Evolutionary conservation across 2,797 vertebrate genomes (phyloP).

Genomic region (Anguilla marmorata): DNA sequence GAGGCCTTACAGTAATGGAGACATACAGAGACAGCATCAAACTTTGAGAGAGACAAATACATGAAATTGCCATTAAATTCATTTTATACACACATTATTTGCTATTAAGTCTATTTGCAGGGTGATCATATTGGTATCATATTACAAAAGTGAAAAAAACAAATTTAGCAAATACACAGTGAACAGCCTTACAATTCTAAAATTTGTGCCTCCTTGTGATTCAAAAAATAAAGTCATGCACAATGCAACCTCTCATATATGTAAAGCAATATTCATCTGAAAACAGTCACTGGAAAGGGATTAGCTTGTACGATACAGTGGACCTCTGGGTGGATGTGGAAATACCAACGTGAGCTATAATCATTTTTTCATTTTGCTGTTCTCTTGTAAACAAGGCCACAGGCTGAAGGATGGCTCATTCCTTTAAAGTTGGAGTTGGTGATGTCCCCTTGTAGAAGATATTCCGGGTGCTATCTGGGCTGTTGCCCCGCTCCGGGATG

Average conservation of each 20-base stretch:
- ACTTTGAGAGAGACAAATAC: background rate
- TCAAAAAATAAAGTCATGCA: constrained; percentile 67
- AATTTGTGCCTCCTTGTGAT: constrained; percentile 70
- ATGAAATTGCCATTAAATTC: constrained; percentile 12
- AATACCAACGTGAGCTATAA: constrained; percentile 57
- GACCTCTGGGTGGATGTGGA: constrained; percentile 49
- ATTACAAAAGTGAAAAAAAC: constrained; percentile 31
- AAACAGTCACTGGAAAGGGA: constrained; percentile 58
- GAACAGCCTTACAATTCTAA: constrained; percentile 60
- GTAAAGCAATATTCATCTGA: constrained; percentile 51
- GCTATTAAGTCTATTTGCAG: constrained; percentile 49
- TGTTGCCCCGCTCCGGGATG: constrained; percentile 92
- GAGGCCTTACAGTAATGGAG: background rate
- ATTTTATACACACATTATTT: constrained; percentile 35
- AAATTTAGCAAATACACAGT: constrained; percentile 56
- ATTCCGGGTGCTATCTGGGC: constrained; percentile 90
- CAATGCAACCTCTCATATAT: constrained; percentile 54
- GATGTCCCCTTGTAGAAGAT: constrained; percentile 99
- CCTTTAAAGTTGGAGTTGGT: constrained; percentile 84
- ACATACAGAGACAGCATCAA: background rate
- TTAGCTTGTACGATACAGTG: constrained; percentile 55
- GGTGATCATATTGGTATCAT: constrained; percentile 52
- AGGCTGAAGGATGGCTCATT: constrained; percentile 50
- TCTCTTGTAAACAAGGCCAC: constrained; percentile 29
- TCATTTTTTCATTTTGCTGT: constrained; percentile 34